These are phyloP conservation scores for Pogona vitticeps DNA, from an alignment of 2,113 vertebrate genomes.

Conservation along the genomic window DNA sequence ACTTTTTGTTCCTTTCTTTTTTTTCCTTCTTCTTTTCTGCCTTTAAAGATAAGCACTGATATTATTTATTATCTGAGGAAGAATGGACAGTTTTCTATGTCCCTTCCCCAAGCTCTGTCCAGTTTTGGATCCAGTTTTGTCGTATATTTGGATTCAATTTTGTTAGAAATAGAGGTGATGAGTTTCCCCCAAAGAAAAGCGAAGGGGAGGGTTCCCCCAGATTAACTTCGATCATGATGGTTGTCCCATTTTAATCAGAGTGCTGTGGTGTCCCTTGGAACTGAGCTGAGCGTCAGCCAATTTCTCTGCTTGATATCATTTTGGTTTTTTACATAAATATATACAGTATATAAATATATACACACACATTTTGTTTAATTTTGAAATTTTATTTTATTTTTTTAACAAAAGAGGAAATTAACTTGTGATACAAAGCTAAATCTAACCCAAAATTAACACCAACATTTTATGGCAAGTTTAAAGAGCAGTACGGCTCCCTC, in stretches of 20 bases:
- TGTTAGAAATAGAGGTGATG: constrained; percentile 66
- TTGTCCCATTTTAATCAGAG: constrained; percentile 65
- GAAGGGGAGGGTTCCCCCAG: constrained; percentile 60
- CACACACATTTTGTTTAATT: background rate
- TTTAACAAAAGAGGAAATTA: constrained; percentile 58
- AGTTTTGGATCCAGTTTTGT: constrained; percentile 56
- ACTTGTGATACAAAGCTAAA: constrained; percentile 80
- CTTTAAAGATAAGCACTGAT: constrained; percentile 23
- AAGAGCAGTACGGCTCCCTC: constrained; percentile 82
- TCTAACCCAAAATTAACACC: constrained; percentile 79
- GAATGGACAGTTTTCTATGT: constrained; percentile 54
- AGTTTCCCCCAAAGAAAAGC: constrained; percentile 64
- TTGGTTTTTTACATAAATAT: constrained; percentile 51
- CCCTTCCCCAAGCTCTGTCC: constrained; percentile 52
- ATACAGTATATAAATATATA: background rate
- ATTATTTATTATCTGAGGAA: constrained; percentile 50
- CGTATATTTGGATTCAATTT: constrained; percentile 57
- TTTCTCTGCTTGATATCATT: constrained; percentile 75
- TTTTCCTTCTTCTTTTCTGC: constrained; percentile 27
- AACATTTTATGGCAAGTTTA: constrained; percentile 82
- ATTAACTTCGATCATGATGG: constrained; percentile 65
- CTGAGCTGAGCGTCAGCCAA: constrained; percentile 69
- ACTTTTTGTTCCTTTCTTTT: constrained; percentile 41
- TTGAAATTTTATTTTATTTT: constrained; percentile 48
- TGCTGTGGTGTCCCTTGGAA: constrained; percentile 70